phyloP scores from a whole-genome alignment of 1,140 invertebrate genomes.

The Pinna nobilis region DNA sequence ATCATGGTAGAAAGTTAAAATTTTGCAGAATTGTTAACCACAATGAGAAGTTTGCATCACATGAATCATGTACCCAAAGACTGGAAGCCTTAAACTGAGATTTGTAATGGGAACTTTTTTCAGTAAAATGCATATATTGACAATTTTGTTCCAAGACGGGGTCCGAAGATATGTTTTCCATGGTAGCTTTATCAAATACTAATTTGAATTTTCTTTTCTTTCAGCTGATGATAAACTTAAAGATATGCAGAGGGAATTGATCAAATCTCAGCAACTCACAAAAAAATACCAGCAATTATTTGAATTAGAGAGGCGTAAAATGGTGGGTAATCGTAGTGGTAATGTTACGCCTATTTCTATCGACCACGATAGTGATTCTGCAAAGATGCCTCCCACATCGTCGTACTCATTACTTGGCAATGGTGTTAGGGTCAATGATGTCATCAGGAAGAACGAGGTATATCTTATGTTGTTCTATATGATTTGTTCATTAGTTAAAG shows the following conservation, averaged over 20 bases:
- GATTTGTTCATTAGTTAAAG: not conserved
- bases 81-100: conserved; percentile 50
- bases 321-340: conserved; percentile 30
- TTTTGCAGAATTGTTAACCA: too few species aligned
- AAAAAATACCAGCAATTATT: conserved; percentile 58
- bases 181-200: not conserved
- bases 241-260: conserved; percentile 54
- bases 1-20: too few species aligned
- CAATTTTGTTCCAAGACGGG: too few species aligned
- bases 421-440: conserved; percentile 50
- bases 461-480: not conserved
- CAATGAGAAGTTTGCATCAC: too few species aligned
- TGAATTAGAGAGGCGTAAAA: conserved; percentile 51
- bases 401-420: conserved; percentile 49
- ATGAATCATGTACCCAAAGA: conserved; percentile 36
- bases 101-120: conserved; percentile 47
- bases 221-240: conserved; percentile 55
- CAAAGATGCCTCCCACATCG: conserved; percentile 10
- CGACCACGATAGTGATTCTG: conserved; percentile 13
- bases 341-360: conserved; percentile 37
- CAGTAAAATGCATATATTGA: too few species aligned
- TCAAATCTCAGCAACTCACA: conserved; percentile 53
- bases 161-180: too few species aligned
- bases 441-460: conserved; percentile 58
- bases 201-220: not conserved